These are phyloP conservation scores for Acronicta alni DNA, from an alignment of 2,888 invertebrate genomes.

Conservation along the genomic window DNA sequence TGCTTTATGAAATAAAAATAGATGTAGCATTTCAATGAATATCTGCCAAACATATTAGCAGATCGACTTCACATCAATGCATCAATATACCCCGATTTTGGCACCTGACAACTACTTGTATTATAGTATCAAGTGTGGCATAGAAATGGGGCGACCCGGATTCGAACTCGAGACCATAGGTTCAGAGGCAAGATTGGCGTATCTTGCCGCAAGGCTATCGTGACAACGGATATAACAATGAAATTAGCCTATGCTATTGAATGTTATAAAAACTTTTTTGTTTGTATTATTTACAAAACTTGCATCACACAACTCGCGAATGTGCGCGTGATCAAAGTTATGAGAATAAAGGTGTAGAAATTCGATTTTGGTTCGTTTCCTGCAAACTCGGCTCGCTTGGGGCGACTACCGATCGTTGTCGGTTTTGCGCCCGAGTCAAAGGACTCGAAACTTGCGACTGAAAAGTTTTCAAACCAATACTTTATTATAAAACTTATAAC, in stretches of 20 bases:
- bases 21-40: constrained; percentile 78
- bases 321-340: too few relatives aligned
- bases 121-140: constrained; percentile 85
- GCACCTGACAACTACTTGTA: constrained; percentile 82
- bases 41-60: constrained; percentile 61
- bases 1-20: constrained; percentile 35
- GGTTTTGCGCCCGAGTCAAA: too few relatives aligned
- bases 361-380: too few relatives aligned
- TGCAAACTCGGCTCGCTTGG: too few relatives aligned
- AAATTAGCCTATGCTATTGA: constrained; percentile 21
- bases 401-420: too few relatives aligned
- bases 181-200: not conserved
- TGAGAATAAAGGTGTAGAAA: too few relatives aligned
- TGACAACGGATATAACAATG: not conserved
- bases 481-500: too few relatives aligned
- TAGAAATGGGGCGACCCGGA: constrained; percentile 79
- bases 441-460: too few relatives aligned
- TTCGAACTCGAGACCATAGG: constrained; percentile 69
- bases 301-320: too few relatives aligned
- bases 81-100: constrained; percentile 78
- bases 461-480: too few relatives aligned
- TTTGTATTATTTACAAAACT: too few relatives aligned
- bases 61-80: constrained; percentile 80
- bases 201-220: constrained; percentile 53
- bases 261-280: not conserved